Conservation (phyloP, 1,140 invertebrate species). For the Orussus abietinus region DNA sequence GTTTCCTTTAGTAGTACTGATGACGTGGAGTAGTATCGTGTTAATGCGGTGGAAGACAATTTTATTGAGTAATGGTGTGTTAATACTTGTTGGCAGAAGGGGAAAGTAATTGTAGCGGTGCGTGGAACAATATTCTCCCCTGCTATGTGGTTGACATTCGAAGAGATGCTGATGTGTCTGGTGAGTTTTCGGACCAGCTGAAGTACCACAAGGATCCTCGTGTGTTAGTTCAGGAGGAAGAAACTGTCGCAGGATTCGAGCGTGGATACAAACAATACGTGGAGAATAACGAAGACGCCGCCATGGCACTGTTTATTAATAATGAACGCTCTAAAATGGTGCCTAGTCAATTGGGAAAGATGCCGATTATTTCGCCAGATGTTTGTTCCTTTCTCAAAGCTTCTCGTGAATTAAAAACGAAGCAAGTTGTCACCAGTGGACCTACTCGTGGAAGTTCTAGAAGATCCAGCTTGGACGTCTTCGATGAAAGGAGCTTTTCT, state of each 20-base stretch:
- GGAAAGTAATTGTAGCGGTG: slow-evolving; percentile 5
- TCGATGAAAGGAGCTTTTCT: background rate
- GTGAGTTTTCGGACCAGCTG: background rate
- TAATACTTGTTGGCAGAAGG: too few relatives aligned
- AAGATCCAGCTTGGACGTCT: background rate
- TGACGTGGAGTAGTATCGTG: too few relatives aligned
- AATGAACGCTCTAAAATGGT: slow-evolving; percentile 13
- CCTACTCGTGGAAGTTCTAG: background rate
- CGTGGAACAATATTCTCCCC: slow-evolving; percentile 21
- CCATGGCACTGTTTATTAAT: background rate
- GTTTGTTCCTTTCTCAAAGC: slow-evolving; percentile 21
- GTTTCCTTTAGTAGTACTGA: too few relatives aligned
- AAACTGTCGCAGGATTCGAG: slow-evolving; percentile 4
- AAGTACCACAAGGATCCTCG: slow-evolving; percentile 6
- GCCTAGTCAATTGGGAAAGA: slow-evolving; percentile 12
- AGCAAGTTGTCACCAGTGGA: slow-evolving; percentile 10
- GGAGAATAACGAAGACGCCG: slow-evolving; percentile 8
- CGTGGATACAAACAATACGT: slow-evolving; percentile 6
- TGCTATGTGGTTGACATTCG: slow-evolving; percentile 22
- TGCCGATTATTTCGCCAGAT: slow-evolving; percentile 18
- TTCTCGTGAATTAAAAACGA: slow-evolving; percentile 18
- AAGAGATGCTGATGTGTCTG: background rate
- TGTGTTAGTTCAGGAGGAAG: background rate
- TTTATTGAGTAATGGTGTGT: too few relatives aligned
- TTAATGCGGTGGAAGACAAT: too few relatives aligned